Evolutionary conservation across 2,888 invertebrate species (phyloP), one percentile per base, ranked within the genome.

Genomic region (Melanchra persicariae): DNA sequence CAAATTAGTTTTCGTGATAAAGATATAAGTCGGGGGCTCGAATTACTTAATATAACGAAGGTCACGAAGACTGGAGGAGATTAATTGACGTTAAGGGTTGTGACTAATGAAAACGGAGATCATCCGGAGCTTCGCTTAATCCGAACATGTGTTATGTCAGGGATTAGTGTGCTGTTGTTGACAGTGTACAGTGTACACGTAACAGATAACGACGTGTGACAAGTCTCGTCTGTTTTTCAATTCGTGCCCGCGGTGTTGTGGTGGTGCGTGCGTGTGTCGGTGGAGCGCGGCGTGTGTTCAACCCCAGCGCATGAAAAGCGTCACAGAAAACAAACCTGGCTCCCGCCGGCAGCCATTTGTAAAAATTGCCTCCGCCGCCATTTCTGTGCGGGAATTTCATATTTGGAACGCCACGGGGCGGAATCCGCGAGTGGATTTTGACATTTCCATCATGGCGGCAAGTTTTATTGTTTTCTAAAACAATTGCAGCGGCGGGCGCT

Each of bases 361-460:
- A 95, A 95, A 95, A 95, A 94, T 94, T 94, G 92, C 94, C 95
- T 94, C 88, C 93, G 92, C 92, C 95, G 94, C 95, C 95, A 95
- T 95, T 95, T 95, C 91, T 93, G 86, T 92, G 93, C 94, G 95
- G 91, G 93, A 94, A 95, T 94, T 94, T 94, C 94, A 95, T 95
- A 95, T 95, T 95, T 93, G 92, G 91, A 92, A 90, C 94, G 93
- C 92, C 92, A 92, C 94, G 90, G 95, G 95, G 95, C 88, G 92
- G 90, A 90, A 92, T 91, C 91, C 88, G 90, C 91, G 92, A 93
- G 86, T 85, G 83, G 86, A 85, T 85, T 85, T 94, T 93, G 94
- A 93, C 93, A 91, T 92, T 92, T 86, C 91, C 88, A 86, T 90
- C 91, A 93, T 91, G 93, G 94, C 93, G 92, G 91, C 91, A 85